Percentiles rank a stretch among this genome's conserved stretches.
Evolutionary conservation across 1,140 invertebrate genomes (phyloP).

Genomic region (Sinonovacula constricta): DNA sequence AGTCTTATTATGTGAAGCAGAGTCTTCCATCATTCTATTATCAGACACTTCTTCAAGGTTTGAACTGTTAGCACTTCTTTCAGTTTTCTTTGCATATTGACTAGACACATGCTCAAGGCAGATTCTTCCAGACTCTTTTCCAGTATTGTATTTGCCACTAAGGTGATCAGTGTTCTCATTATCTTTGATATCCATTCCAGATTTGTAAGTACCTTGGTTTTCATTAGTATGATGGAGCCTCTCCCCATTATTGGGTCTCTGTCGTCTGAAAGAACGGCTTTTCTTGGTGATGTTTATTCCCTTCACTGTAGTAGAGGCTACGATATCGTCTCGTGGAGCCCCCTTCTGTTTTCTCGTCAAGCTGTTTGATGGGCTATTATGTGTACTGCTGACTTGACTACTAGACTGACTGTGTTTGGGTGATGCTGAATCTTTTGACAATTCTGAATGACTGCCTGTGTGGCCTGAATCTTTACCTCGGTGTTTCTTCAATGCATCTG

Average conservation of each 20-base stretch:
- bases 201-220: no score
- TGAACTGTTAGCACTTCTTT: no score
- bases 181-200: no score
- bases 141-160: no score
- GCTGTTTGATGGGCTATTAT: conserved; percentile 54
- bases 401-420: conserved; percentile 36
- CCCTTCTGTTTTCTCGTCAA: conserved; percentile 57
- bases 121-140: no score
- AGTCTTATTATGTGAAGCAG: no score
- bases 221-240: no score
- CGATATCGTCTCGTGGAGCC: conserved; percentile 19
- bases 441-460: conserved; percentile 31
- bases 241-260: conserved; percentile 47
- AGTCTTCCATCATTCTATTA: no score
- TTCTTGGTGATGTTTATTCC: conserved; percentile 64
- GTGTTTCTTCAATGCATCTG: conserved; percentile 40
- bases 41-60: no score
- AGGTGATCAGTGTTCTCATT: no score
- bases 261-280: conserved; percentile 67
- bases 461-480: conserved; percentile 47
- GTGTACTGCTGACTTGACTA: conserved; percentile 41
- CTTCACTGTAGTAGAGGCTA: conserved; percentile 58
- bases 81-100: no score
- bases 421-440: conserved; percentile 36
- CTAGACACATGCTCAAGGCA: no score